Evolutionary conservation across 2,888 invertebrate species (phyloP).

Genomic region (Drosophila nr. perissopoda): DNA sequence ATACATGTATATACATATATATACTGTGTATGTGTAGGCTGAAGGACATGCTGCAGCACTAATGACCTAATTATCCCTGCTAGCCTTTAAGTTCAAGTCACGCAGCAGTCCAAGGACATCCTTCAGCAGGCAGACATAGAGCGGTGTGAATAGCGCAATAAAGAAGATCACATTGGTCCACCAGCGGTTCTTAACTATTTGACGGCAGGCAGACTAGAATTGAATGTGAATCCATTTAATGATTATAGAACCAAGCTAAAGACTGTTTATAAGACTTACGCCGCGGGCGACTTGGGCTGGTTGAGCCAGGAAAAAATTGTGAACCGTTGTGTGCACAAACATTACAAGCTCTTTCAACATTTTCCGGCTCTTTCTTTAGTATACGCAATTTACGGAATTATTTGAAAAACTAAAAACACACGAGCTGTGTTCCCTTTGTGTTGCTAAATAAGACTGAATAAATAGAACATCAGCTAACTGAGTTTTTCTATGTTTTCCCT

Average conservation of each 20-base stretch:
- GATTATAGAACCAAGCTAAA: background rate
- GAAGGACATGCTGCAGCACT: background rate
- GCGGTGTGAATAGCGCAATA: conserved; percentile 69
- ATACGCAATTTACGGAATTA: background rate
- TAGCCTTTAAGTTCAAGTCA: conserved; percentile 47
- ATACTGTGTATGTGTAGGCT: background rate
- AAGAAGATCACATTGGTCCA: conserved; percentile 71
- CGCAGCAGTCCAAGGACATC: conserved; percentile 61
- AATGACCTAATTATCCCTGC: conserved; percentile 15
- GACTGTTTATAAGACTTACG: conserved; percentile 35
- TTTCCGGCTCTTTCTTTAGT: conserved; percentile 6
- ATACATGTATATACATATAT: background rate
- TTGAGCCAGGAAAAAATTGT: conserved; percentile 48
- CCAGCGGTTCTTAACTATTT: conserved; percentile 41
- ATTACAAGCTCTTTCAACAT: conserved; percentile 66
- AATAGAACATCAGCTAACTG: conserved; percentile 25
- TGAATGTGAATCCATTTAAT: background rate
- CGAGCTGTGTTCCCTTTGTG: conserved; percentile 4
- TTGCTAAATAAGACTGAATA: conserved; percentile 35
- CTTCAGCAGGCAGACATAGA: conserved; percentile 72
- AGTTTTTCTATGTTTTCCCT: background rate
- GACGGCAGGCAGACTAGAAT: conserved; percentile 39
- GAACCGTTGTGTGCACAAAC: conserved; percentile 51
- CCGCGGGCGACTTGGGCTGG: conserved; percentile 39
- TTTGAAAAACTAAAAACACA: background rate